These are phyloP conservation scores for Hydrotaea diabolus DNA, from an alignment of 2,888 invertebrate species.

Conservation along the genomic window DNA sequence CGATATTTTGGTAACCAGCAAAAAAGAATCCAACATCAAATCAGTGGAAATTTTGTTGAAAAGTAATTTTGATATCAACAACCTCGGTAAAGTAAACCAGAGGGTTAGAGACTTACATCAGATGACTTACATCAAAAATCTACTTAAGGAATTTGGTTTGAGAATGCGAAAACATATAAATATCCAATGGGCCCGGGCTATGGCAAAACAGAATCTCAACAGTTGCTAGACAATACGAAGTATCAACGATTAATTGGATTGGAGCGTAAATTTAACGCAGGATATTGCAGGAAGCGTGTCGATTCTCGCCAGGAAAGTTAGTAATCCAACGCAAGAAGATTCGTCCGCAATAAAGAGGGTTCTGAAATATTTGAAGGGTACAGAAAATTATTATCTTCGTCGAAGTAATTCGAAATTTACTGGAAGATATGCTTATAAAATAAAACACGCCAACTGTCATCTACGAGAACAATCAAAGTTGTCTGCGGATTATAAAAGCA, in stretches of 20 bases:
- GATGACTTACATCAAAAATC: not conserved
- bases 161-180: not conserved
- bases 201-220: not conserved
- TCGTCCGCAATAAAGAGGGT: conserved; percentile 38
- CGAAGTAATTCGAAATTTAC: conserved; percentile 54
- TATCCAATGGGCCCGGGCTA: not conserved
- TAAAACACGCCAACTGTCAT: conserved; percentile 55
- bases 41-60: too few species aligned
- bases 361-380: conserved; percentile 34
- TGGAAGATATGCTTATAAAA: conserved; percentile 18
- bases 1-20: too few species aligned
- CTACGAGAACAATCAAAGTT: conserved; percentile 58
- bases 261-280: too few species aligned
- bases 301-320: not conserved
- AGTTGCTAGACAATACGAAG: too few species aligned
- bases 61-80: too few species aligned
- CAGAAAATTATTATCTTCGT: conserved; percentile 1
- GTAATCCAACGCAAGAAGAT: not conserved
- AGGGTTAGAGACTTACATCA: not conserved
- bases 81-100: too few species aligned
- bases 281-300: not conserved
- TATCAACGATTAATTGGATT: too few species aligned
- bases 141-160: not conserved
- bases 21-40: too few species aligned
- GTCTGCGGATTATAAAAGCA: conserved; percentile 29